These are phyloP conservation scores for Dendrolimus punctatus DNA, from an alignment of 1,140 invertebrate genomes.

Conservation along the genomic window DNA sequence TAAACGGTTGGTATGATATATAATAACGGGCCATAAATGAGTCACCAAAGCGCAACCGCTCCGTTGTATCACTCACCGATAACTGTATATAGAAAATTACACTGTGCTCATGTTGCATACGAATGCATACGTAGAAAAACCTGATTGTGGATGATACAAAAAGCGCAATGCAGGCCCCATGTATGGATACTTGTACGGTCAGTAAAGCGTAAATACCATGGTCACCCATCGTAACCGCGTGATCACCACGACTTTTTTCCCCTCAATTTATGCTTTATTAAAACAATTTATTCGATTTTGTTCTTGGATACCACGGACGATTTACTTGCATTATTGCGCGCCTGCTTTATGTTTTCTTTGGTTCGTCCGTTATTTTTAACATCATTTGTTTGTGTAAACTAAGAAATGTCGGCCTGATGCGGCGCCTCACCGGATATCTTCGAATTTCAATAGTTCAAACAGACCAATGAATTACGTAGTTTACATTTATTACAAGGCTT, in stretches of 20 bases:
- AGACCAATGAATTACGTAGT: too few species aligned
- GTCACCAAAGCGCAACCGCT: conserved; percentile 17
- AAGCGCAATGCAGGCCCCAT: conserved; percentile 47
- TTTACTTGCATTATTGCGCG: conserved; percentile 39
- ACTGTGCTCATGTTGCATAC: conserved; percentile 6
- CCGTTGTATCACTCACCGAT: conserved; percentile 15
- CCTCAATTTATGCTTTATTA: conserved; percentile 45
- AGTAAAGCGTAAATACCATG: conserved; percentile 65
- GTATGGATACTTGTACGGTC: conserved; percentile 21
- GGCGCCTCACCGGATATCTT: too few species aligned
- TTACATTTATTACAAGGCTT: too few species aligned
- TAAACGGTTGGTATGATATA: too few species aligned
- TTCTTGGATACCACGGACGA: conserved; percentile 42
- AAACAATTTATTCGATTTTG: conserved; percentile 52
- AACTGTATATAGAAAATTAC: conserved; percentile 21
- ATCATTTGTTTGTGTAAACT: conserved; percentile 22
- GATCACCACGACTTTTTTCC: conserved; percentile 36
- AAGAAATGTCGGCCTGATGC: too few species aligned
- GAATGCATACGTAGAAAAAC: too few species aligned
- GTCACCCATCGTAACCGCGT: conserved; percentile 52
- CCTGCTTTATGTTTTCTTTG: conserved; percentile 42
- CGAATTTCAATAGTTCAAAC: too few species aligned
- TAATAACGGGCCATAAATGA: too few species aligned
- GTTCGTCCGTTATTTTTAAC: conserved; percentile 43
- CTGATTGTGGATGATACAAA: conserved; percentile 23